These are phyloP conservation scores for Halcyon malimbica DNA, from an alignment of 2,113 vertebrate genomes.

Conservation along the genomic window DNA sequence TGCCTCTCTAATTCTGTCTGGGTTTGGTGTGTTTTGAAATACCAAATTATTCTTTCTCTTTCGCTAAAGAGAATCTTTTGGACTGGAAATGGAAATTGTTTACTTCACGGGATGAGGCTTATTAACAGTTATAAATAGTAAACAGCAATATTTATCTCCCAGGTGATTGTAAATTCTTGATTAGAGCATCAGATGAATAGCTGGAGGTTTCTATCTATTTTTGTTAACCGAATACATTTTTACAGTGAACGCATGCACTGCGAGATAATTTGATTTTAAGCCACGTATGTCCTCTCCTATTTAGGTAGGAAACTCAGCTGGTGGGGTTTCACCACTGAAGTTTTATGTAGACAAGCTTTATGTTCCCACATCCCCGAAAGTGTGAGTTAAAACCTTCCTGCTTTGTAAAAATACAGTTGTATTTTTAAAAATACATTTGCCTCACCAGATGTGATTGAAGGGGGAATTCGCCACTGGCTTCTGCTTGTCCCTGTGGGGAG, in stretches of 20 bases:
- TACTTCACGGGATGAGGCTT: neutral
- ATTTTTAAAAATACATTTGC: neutral
- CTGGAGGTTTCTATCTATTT: neutral
- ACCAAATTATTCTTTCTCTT: constrained; percentile 41
- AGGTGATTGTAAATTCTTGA: neutral
- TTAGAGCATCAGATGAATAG: constrained; percentile 4
- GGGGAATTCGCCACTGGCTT: neutral
- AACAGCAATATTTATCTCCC: constrained; percentile 20
- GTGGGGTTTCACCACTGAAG: neutral
- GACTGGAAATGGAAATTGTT: constrained; percentile 36
- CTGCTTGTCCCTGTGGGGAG: neutral
- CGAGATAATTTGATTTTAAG: neutral
- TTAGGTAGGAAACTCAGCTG: neutral
- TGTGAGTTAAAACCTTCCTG: neutral
- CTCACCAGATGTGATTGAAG: neutral
- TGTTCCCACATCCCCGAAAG: neutral
- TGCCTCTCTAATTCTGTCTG: constrained; percentile 8
- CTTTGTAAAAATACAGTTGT: neutral
- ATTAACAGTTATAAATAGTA: constrained; percentile 29
- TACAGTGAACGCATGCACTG: neutral
- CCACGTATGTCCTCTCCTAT: neutral
- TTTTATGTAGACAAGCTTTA: neutral
- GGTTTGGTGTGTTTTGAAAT: constrained; percentile 43
- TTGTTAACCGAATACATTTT: neutral
- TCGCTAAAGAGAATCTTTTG: constrained; percentile 17